Conservation (phyloP, 2,113 vertebrate species). For the Theropithecus gelada region DNA sequence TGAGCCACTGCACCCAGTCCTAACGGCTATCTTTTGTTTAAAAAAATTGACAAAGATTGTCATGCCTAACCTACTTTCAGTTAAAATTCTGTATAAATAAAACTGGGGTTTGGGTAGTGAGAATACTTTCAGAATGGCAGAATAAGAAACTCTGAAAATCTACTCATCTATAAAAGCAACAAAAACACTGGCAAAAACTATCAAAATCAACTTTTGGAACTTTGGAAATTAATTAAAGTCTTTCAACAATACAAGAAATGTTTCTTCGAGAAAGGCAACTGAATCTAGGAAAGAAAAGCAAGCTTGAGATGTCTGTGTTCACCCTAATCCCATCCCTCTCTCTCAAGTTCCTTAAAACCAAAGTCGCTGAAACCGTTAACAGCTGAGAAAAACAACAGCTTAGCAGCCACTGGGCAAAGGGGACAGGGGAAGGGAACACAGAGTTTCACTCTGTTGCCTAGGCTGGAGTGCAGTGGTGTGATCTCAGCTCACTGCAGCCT, state of each 20-base stretch:
- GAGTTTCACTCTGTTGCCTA: too few relatives aligned
- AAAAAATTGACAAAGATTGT: not conserved
- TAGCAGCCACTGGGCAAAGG: not conserved
- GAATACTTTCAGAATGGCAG: not conserved
- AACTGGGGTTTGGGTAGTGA: not conserved
- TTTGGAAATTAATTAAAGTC: not conserved
- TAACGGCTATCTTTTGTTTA: not conserved
- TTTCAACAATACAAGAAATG: not conserved
- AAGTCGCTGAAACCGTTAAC: not conserved
- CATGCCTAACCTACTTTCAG: not conserved
- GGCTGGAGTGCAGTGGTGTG: too few relatives aligned
- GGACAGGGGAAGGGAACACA: too few relatives aligned
- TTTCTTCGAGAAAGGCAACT: not conserved
- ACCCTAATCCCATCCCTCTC: not conserved
- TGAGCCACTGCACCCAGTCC: too few relatives aligned
- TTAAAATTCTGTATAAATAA: not conserved
- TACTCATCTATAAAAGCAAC: not conserved
- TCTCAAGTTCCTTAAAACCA: not conserved
- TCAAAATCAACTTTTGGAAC: not conserved
- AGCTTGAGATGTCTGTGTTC: not conserved
- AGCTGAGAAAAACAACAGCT: not conserved
- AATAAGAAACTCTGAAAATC: constrained; percentile 3
- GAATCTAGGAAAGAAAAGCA: not conserved
- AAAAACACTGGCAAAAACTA: not conserved
- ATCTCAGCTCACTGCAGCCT: too few relatives aligned